phyloP scores from a whole-genome alignment of 2,888 invertebrate species.

The Serripes groenlandicus region DNA sequence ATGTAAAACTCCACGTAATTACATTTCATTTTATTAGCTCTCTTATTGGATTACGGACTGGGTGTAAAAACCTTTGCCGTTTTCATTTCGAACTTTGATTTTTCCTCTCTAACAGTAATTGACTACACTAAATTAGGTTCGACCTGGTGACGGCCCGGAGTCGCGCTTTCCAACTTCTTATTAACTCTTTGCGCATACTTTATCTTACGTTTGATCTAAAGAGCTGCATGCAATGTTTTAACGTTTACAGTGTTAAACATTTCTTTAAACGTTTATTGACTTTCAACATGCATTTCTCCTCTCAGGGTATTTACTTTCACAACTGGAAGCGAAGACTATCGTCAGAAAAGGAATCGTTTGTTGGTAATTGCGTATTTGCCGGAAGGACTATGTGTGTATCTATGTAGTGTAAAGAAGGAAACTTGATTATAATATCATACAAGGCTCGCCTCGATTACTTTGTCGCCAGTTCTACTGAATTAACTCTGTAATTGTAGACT shows the following conservation, averaged over 20 bases:
- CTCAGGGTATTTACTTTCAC: too few relatives aligned
- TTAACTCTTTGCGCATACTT: not conserved
- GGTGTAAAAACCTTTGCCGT: conserved; percentile 39
- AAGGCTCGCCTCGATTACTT: conserved; percentile 7
- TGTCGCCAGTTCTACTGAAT: conserved; percentile 6
- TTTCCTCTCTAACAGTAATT: conserved; percentile 14
- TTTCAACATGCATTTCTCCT: too few relatives aligned
- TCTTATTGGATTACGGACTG: conserved; percentile 30
- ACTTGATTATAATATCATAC: conserved; percentile 12
- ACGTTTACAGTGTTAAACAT: too few relatives aligned
- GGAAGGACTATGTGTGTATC: too few relatives aligned
- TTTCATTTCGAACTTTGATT: conserved; percentile 46
- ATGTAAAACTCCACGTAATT: conserved; percentile 24
- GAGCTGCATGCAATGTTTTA: too few relatives aligned
- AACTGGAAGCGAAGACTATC: too few relatives aligned
- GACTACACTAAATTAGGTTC: conserved; percentile 27
- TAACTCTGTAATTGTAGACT: conserved; percentile 4
- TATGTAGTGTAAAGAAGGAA: too few relatives aligned
- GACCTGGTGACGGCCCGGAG: conserved; percentile 19
- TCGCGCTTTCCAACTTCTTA: not conserved
- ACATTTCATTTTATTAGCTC: conserved; percentile 33
- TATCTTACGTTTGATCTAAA: too few relatives aligned
- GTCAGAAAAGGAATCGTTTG: too few relatives aligned
- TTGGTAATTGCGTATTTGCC: too few relatives aligned
- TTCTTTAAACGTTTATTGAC: too few relatives aligned